These are phyloP conservation scores for Aegithalos caudatus DNA, from an alignment of 2,113 vertebrate species.

Conservation along the genomic window DNA sequence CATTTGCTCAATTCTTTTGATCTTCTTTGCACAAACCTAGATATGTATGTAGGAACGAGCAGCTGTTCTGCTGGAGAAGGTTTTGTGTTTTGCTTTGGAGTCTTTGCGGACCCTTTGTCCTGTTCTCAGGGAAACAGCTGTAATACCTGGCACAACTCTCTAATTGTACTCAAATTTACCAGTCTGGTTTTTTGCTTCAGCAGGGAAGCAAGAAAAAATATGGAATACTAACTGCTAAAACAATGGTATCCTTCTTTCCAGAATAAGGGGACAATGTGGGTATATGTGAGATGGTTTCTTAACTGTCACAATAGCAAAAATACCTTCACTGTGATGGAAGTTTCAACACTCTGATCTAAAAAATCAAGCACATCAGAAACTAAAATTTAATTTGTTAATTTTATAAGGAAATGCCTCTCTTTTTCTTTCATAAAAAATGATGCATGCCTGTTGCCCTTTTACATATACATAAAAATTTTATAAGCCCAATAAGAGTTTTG, in stretches of 20 bases:
- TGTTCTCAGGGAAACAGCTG: background rate
- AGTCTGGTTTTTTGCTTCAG: background rate
- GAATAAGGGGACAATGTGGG: background rate
- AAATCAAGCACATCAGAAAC: background rate
- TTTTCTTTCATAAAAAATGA: background rate
- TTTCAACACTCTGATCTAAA: background rate
- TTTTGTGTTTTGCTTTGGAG: background rate
- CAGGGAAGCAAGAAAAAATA: background rate
- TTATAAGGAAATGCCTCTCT: background rate
- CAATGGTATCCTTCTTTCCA: background rate
- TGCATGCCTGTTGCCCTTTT: background rate
- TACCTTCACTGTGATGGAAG: background rate
- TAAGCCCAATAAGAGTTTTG: background rate
- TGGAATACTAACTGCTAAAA: background rate
- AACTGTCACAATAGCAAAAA: background rate
- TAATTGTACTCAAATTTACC: background rate
- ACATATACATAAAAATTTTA: background rate
- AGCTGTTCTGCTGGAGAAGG: background rate
- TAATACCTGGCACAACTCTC: background rate
- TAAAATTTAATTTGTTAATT: background rate
- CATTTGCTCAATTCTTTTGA: background rate
- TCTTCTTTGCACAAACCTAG: background rate
- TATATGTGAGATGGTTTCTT: background rate
- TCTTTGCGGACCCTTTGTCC: background rate
- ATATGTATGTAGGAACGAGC: background rate